A percentile compares a stretch with the other conserved stretches of the same genome.
Conservation (phyloP, 2,888 invertebrate species). For the Drosophila pseudotakahashii region DNA sequence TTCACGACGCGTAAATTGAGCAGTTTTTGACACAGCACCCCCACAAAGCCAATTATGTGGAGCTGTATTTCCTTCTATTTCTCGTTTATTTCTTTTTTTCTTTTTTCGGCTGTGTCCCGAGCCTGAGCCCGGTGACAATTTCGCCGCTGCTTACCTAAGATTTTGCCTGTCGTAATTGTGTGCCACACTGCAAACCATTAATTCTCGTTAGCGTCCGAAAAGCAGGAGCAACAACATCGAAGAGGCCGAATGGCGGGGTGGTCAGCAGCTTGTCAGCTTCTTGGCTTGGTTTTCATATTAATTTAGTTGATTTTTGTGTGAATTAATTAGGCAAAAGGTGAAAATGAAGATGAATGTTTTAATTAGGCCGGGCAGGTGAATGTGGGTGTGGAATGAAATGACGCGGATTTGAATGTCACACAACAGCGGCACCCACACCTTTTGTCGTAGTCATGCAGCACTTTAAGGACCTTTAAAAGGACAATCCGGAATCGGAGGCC, state of each 20-base stretch:
- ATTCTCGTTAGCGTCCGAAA: conserved; percentile 81
- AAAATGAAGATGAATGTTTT: conserved; percentile 84
- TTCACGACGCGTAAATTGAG: conserved; percentile 84
- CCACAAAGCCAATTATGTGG: conserved; percentile 71
- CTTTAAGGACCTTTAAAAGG: conserved; percentile 68
- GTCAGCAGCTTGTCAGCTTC: conserved; percentile 72
- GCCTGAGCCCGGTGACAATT: conserved; percentile 69
- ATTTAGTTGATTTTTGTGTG: conserved; percentile 82
- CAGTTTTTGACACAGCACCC: conserved; percentile 74
- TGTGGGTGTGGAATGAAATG: conserved; percentile 59
- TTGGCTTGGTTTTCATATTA: conserved; percentile 81
- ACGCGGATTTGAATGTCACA: conserved; percentile 50
- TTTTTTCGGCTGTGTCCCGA: conserved; percentile 7
- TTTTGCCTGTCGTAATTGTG: conserved; percentile 79
- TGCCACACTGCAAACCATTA: conserved; percentile 83
- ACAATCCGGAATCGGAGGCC: conserved; percentile 21
- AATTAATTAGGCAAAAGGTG: conserved; percentile 84
- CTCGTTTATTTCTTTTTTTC: background rate
- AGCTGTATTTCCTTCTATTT: conserved; percentile 55
- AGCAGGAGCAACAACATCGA: conserved; percentile 41
- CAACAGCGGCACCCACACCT: background rate
- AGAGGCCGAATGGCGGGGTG: conserved; percentile 30
- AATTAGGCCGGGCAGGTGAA: conserved; percentile 73
- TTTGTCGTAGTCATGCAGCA: conserved; percentile 26
- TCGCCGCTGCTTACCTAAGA: conserved; percentile 74